Evolutionary conservation across 92 coral and sea anemone species (phyloP).

Genomic region (Muricea muricata): DNA sequence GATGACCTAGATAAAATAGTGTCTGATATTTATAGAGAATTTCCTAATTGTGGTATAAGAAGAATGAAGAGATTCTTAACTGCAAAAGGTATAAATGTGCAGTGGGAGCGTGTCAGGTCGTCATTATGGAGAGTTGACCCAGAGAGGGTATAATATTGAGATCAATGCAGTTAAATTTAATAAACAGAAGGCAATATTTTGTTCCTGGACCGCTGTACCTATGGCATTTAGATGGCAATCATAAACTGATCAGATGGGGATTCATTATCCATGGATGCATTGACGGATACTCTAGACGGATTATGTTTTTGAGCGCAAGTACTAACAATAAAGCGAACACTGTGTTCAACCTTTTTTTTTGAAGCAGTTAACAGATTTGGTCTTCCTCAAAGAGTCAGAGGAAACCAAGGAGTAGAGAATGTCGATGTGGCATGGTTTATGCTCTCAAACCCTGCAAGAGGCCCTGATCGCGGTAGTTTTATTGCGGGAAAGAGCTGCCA

Average conservation of each 20-base stretch:
- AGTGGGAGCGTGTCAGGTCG: conserved; percentile 42
- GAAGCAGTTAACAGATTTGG: conserved; percentile 64
- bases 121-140: conserved; percentile 53
- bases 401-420: conserved; percentile 74
- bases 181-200: conserved; percentile 33
- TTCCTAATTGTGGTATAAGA: conserved; percentile 64
- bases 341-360: conserved; percentile 54
- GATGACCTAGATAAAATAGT: conserved; percentile 41
- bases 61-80: conserved; percentile 60
- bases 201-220: conserved; percentile 30
- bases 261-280: conserved; percentile 68
- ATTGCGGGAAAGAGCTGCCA: conserved; percentile 70
- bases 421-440: conserved; percentile 73
- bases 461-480: conserved; percentile 73
- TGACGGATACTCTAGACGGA: conserved; percentile 64
- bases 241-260: conserved; percentile 53
- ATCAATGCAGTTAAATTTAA: conserved; percentile 56
- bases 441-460: conserved; percentile 71
- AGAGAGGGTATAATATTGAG: conserved; percentile 52
- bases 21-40: not conserved
- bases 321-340: too few species aligned
- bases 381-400: conserved; percentile 71
- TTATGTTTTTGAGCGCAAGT: conserved; percentile 65
- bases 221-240: conserved; percentile 6
- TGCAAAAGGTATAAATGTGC: conserved; percentile 41